Evolutionary conservation across 2,888 invertebrate species (phyloP), one percentile per base, ranked within the genome.

Genomic region (Trimorus sp.): DNA sequence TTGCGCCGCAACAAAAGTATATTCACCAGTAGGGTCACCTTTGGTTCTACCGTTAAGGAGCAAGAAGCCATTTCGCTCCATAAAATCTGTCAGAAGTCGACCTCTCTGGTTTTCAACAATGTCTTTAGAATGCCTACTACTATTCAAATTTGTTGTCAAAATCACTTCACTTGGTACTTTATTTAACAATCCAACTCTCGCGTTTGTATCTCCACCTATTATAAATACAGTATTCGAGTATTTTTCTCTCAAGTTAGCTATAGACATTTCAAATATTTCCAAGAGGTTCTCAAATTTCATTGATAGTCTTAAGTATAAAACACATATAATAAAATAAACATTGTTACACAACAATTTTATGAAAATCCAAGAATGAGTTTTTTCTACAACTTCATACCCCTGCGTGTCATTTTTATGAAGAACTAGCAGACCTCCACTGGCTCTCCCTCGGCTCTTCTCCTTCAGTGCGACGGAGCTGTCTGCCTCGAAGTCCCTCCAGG

Each of bases 11-110:
- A 49, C 36, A 36, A 6, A 62, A 1, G 62, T 62, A 7, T 49
- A 62, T 36, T 62, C 15, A 4, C 62, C 49, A 1, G 5, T 7
- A 8, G 14, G 36, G 42, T 62, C 62, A n/a, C 49, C 16, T 3
- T 8, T n/a, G 2, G 62, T 15, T 49, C 62, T 48, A 7, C 62
- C 62, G 14, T 62, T 49, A 15, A 62, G 37, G 4, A 62, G 0
- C 8, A 62, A 1, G 37, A 62, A 62, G n/a, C 42, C 62, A 45
- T 62, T 62, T n/a, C 49, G 42, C 14, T 62, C 37, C 62, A 62
- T 62, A 36, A 62, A 62, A 1, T 60, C 45, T 14, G 36, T 8
- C 37, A 49, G 26, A 11, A 45, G 26, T 9, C 16, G 42, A 26
- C 60, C 60, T 12, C 49, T 42, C 11, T 15, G 48, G 63, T 63